Base-by-base conservation (phyloP, 2,888 invertebrate species). In the Flabesymbios commensalis region DNA sequence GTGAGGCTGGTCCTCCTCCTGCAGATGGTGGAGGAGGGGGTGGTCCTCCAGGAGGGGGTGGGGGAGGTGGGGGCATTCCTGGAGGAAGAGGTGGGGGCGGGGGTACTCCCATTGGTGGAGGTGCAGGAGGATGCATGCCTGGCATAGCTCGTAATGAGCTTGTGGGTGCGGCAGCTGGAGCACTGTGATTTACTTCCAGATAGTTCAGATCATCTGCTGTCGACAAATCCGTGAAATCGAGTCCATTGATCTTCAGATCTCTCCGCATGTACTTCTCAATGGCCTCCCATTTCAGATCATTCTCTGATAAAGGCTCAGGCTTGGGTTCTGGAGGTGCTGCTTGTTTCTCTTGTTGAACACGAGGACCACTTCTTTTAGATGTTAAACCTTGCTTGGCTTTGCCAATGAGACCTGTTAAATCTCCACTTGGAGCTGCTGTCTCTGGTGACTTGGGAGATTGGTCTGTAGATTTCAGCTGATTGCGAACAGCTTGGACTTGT, bases 201-300 rank as follows among this genome's bases (percentile, higher is more conserved):
- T 74, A 76, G 67, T 80, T 76, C 59, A 89, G 88, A 78, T 97
- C 97, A 70, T 97, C 95, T 58, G 92, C 93, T 36, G 89, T 88
- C 54, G 88, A 88, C 57, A 99, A 86, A 83, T 98, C 97, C 14
- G 94, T 94, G 83, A 99, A 99, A 83, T 99, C 98, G 76, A 98
- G 87, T 83, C 98, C 97, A 81, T 96, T 94, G 67, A 87, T 85
- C 51, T 94, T 87, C 68, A 71, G 59, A 3, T 61, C 56, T 7
- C 70, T 63, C 3, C 52, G 75, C 57, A 79, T 67, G 45, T 72
- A 64, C 57, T 76, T 74, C 58, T 76, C 73, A 36, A 97, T 83
- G 77, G 93, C 92, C 77, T 97, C 96, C 97, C 98, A 98, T 76
- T 95, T 93, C 1, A 96, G 83, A 76, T 97, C 96, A 1, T 52